Conservation (phyloP, 1,140 invertebrate genomes). For the Danaus plexippus region DNA sequence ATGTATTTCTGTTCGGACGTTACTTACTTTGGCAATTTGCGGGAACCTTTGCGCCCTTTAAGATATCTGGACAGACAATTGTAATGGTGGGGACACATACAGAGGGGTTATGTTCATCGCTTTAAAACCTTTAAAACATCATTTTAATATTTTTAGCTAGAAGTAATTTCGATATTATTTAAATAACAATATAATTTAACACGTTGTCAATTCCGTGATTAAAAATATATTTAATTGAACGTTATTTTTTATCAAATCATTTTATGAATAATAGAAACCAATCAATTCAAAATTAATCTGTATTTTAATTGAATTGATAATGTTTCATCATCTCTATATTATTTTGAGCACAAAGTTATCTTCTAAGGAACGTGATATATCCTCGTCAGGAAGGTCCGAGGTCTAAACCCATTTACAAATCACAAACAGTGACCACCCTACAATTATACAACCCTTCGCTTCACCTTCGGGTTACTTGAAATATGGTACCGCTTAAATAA, state of each 20-base stretch:
- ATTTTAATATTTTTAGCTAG: too few relatives aligned
- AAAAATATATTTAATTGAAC: too few relatives aligned
- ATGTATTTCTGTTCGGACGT: slow-evolving; percentile 69
- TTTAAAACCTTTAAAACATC: too few relatives aligned
- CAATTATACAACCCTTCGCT: slow-evolving; percentile 62
- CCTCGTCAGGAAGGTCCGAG: slow-evolving; percentile 67
- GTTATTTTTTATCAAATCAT: too few relatives aligned
- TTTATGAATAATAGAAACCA: too few relatives aligned
- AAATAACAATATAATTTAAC: too few relatives aligned
- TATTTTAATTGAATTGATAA: not conserved
- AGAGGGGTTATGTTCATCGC: too few relatives aligned
- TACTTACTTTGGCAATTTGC: slow-evolving; percentile 70
- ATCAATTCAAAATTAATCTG: too few relatives aligned
- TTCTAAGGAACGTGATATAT: slow-evolving; percentile 66
- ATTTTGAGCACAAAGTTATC: slow-evolving; percentile 60
- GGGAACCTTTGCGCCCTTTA: slow-evolving; percentile 68
- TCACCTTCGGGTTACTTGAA: slow-evolving; percentile 63
- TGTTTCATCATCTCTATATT: slow-evolving; percentile 36
- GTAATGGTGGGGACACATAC: slow-evolving; percentile 22
- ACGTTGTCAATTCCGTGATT: too few relatives aligned
- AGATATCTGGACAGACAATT: slow-evolving; percentile 68
- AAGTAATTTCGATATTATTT: too few relatives aligned
- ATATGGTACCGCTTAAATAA: slow-evolving; percentile 36
- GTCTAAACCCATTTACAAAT: slow-evolving; percentile 71
- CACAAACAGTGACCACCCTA: slow-evolving; percentile 69